Percentiles rank a stretch among this genome's conserved stretches.
Evolutionary conservation across 2,113 vertebrate species (phyloP).

Genomic region (Upupa epops): DNA sequence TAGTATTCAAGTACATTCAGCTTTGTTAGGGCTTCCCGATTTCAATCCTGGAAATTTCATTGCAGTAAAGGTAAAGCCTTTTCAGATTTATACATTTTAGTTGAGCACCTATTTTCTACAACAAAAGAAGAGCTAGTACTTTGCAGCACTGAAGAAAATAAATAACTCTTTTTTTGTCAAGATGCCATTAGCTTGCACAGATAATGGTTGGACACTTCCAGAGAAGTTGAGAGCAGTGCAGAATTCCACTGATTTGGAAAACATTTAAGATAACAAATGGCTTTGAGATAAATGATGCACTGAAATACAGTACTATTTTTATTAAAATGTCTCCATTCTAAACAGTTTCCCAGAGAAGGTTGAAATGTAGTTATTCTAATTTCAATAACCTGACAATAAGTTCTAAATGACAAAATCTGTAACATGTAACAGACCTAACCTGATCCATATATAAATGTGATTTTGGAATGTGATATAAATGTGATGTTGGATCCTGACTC

Average conservation of each 20-base stretch:
- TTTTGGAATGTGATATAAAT: background rate
- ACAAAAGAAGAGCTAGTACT: background rate
- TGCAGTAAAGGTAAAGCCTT: slow-evolving; percentile 84
- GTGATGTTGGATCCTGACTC: background rate
- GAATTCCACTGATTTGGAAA: background rate
- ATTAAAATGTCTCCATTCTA: background rate
- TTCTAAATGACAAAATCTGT: background rate
- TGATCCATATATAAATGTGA: background rate
- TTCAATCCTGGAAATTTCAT: slow-evolving; percentile 78
- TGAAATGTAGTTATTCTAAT: background rate
- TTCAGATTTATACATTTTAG: slow-evolving; percentile 75
- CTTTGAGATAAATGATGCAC: no score
- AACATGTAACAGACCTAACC: background rate
- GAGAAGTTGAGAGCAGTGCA: background rate
- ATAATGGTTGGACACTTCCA: background rate
- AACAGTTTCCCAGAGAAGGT: background rate
- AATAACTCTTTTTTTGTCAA: background rate
- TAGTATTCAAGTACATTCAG: slow-evolving; percentile 82
- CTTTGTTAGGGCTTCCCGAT: slow-evolving; percentile 73
- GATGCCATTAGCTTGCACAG: background rate
- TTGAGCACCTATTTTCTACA: slow-evolving; percentile 79
- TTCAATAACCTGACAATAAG: background rate
- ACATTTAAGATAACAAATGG: no score
- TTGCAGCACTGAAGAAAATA: background rate
- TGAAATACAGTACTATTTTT: background rate